Base-by-base conservation (phyloP, 2,113 vertebrate species). In the Oncorhynchus kisutch region DNA sequence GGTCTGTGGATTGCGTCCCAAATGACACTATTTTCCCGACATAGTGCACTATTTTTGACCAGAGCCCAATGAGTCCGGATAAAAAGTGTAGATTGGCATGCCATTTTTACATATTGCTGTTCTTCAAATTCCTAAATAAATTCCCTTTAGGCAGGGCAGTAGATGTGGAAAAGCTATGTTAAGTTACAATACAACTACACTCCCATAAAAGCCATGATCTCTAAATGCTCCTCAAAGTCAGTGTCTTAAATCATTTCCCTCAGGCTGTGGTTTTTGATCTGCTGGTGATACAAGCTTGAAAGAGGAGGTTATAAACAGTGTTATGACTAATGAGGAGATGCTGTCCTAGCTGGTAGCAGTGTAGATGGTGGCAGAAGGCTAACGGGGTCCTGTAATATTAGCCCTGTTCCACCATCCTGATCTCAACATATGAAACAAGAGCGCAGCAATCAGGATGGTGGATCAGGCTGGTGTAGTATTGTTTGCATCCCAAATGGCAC, bases 191-290 rank as follows among this genome's bases (percentile, higher is more conserved):
- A 45, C 2, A 45, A 45, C 39, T 45, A 11, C 39, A 45, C 39
- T 45, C 9, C 39, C 67, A 59, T 59, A 45, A 45, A 48, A 39
- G 1, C 25, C 51, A 34, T 57, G 69, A 69, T 66, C 54, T 79
- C 4, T 9, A 59, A 67, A 2, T 2, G 27, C 68, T 51, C 27
- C 79, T 82, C 77, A 78, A 70, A 74, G 76, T 54, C 65, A 1
- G 24, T 74, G 81, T 85, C 79, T 82, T 79, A 75, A 80, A 77
- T 73, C 73, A 39, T 74, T 67, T 9, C 74, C 83, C 60, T 11
- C 31, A 71, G 64, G 81, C 75, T 74, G 2, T 5, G 2, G 70
- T 80, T 83, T 85, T 84, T 87, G 78, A 83, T 87, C 83, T 76
- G 71, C 39, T 11, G 75, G 77, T 4, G 1, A 80, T 77, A 5